These are phyloP conservation scores for Hippoglossus hippoglossus DNA, from an alignment of 2,797 vertebrate species.

Conservation along the genomic window DNA sequence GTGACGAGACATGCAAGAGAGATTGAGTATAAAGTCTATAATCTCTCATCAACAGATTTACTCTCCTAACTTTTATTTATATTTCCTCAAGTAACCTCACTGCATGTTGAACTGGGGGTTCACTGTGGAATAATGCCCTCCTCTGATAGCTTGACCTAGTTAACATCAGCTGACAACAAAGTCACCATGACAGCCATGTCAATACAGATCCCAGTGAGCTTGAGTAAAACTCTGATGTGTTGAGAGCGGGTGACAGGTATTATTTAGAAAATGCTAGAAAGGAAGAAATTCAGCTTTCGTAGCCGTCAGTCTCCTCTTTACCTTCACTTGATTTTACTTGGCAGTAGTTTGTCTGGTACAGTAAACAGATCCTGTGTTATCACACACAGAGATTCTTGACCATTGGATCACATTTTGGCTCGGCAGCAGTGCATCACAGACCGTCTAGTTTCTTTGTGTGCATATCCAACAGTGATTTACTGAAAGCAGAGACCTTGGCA, in stretches of 20 bases:
- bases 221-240: constrained; percentile 4
- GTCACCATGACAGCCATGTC: constrained; percentile 17
- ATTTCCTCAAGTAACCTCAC: not conserved
- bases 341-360: not conserved
- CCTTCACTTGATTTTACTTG: no score
- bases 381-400: constrained; percentile 17
- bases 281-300: no score
- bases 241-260: not conserved
- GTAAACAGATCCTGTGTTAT: constrained; percentile 5
- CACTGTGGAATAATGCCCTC: not conserved
- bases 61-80: not conserved
- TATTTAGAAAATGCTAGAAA: not conserved
- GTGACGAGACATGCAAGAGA: constrained; percentile 8
- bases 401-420: constrained; percentile 34
- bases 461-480: constrained; percentile 40
- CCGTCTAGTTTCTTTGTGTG: constrained; percentile 28
- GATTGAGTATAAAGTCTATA: not conserved
- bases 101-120: not conserved
- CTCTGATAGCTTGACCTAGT: constrained; percentile 32
- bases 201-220: constrained; percentile 21
- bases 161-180: constrained; percentile 22
- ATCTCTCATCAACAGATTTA: constrained; percentile 6
- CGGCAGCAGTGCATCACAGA: constrained; percentile 5
- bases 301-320: no score
- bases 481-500: constrained; percentile 49